phyloP scores from a whole-genome alignment of 2,888 invertebrate genomes.

The Meiosimyza decipiens region DNA sequence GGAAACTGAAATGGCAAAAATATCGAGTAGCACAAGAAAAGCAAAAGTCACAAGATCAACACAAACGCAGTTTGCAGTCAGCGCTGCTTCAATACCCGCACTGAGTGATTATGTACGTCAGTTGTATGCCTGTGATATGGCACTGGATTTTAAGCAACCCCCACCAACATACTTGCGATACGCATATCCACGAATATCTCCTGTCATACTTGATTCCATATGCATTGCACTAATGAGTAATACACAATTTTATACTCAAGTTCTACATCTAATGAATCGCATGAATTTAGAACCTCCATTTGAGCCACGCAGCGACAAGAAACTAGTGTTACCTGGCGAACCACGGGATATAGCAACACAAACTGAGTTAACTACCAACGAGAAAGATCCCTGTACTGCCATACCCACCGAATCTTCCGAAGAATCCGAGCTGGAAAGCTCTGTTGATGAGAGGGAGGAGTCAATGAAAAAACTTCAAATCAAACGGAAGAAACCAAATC shows the following conservation, averaged over 20 bases:
- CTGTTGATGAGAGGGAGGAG: constrained; percentile 47
- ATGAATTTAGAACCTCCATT: constrained; percentile 92
- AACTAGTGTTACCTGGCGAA: constrained; percentile 28
- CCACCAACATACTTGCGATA: constrained; percentile 82
- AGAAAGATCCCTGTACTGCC: neutral
- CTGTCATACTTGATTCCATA: constrained; percentile 81
- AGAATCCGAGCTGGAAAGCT: constrained; percentile 65
- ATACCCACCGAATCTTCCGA: constrained; percentile 45
- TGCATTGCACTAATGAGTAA: constrained; percentile 78
- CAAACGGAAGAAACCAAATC: constrained; percentile 41
- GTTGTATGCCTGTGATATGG: constrained; percentile 71
- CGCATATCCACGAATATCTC: constrained; percentile 82
- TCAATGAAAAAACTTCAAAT: constrained; percentile 38
- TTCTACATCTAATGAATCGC: constrained; percentile 93
- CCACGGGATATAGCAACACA: constrained; percentile 52
- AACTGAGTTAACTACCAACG: constrained; percentile 46
- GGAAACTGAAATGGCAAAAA: neutral
- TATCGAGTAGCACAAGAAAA: neutral
- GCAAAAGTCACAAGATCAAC: neutral
- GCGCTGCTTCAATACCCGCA: constrained; percentile 52
- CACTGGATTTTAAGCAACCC: constrained; percentile 78
- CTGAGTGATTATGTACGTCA: constrained; percentile 71
- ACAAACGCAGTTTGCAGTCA: constrained; percentile 4
- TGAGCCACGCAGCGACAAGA: constrained; percentile 59
- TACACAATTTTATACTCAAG: constrained; percentile 85